phyloP scores from a whole-genome alignment of 2,888 invertebrate species.

The Aricia artaxerxes region DNA sequence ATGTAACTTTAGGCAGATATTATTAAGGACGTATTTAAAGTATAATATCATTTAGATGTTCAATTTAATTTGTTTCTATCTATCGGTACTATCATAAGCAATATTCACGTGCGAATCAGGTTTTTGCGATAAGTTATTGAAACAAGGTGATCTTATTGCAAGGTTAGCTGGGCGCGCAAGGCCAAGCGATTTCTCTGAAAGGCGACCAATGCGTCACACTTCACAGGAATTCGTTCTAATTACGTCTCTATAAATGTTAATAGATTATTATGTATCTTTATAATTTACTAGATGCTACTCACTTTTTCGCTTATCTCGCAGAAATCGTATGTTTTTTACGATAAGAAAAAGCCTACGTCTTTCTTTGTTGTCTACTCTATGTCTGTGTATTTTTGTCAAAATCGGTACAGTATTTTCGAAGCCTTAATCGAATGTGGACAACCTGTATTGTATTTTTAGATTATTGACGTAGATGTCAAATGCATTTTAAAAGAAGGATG shows the following conservation, averaged over 20 bases:
- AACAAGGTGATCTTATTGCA: constrained; percentile 34
- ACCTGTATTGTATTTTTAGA: too few relatives aligned
- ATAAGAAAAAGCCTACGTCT: neutral
- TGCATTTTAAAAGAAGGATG: too few relatives aligned
- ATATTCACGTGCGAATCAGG: constrained; percentile 25
- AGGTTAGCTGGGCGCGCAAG: constrained; percentile 32
- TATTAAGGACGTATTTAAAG: too few relatives aligned
- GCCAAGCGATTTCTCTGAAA: constrained; percentile 32
- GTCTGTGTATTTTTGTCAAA: too few relatives aligned
- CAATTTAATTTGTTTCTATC: neutral
- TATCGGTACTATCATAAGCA: constrained; percentile 10
- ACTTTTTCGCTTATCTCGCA: neutral
- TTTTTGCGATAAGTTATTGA: constrained; percentile 29
- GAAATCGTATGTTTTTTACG: neutral
- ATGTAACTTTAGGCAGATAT: too few relatives aligned
- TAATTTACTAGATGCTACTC: neutral
- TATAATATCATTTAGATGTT: neutral
- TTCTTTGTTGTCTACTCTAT: too few relatives aligned
- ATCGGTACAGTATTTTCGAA: too few relatives aligned
- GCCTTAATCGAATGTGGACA: too few relatives aligned
- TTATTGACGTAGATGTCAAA: too few relatives aligned
- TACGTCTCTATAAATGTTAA: neutral
- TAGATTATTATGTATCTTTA: neutral
- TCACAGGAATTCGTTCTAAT: constrained; percentile 23
- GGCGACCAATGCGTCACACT: constrained; percentile 23